Evolutionary conservation across 2,113 vertebrate genomes (phyloP).

Genomic region (Clinocottus analis): DNA sequence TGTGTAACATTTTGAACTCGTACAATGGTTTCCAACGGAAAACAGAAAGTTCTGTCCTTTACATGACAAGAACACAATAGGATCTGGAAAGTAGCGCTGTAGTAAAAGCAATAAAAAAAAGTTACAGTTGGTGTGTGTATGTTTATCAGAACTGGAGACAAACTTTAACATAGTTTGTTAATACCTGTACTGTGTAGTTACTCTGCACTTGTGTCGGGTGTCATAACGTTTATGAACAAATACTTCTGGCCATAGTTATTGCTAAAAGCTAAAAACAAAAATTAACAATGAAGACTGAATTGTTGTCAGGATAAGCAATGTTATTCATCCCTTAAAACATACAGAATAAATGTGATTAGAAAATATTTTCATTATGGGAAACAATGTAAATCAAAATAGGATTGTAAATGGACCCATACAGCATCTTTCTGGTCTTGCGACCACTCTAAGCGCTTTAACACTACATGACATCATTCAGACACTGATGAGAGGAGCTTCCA

Average conservation of each 20-base stretch:
- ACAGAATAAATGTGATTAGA: not conserved
- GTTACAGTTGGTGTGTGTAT: not conserved
- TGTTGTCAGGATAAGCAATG: not conserved
- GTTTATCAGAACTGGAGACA: not conserved
- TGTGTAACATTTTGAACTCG: not conserved
- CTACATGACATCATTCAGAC: too few relatives aligned
- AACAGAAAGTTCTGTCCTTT: not conserved
- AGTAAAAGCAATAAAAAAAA: not conserved
- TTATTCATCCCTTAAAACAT: not conserved
- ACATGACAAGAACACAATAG: slow-evolving; percentile 1
- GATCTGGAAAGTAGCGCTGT: not conserved
- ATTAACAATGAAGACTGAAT: not conserved
- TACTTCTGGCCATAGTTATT: not conserved
- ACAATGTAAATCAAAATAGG: not conserved
- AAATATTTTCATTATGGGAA: not conserved
- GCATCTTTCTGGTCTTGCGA: too few relatives aligned
- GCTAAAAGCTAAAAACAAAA: not conserved
- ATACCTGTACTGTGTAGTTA: not conserved
- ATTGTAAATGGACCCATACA: too few relatives aligned
- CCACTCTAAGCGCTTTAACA: too few relatives aligned
- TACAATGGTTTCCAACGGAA: not conserved
- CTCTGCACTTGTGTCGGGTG: not conserved
- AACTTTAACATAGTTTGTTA: slow-evolving; percentile 1
- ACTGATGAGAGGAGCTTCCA: too few relatives aligned
- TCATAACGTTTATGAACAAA: not conserved